Conservation (phyloP, 2,888 invertebrate genomes). For the Dichetophora obliterata region DNA sequence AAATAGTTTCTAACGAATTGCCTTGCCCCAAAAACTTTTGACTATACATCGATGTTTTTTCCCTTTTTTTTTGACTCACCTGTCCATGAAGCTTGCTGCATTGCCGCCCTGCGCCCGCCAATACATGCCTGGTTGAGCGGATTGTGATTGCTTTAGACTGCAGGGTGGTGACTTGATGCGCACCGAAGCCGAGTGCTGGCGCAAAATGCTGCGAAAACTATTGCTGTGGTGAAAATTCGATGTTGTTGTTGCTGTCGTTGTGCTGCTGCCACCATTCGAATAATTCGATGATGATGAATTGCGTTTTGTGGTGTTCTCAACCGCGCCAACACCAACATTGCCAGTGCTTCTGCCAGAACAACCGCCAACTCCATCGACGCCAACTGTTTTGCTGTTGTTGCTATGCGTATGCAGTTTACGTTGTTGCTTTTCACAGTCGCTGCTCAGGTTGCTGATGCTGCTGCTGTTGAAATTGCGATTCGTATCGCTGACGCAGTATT, state of each 20-base stretch:
- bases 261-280: slow-evolving; percentile 45
- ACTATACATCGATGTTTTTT: neutral
- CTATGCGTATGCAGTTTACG: slow-evolving; percentile 41
- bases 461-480: slow-evolving; percentile 2
- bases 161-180: slow-evolving; percentile 53
- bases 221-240: slow-evolving; percentile 51
- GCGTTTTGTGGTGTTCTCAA: slow-evolving; percentile 9
- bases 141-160: slow-evolving; percentile 53
- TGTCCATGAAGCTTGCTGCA: slow-evolving; percentile 59
- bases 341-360: slow-evolving; percentile 12
- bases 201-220: slow-evolving; percentile 54
- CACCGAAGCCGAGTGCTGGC: slow-evolving; percentile 51
- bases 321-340: neutral
- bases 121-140: slow-evolving; percentile 53
- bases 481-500: slow-evolving; percentile 52
- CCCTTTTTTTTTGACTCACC: slow-evolving; percentile 52
- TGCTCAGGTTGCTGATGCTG: slow-evolving; percentile 32
- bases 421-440: slow-evolving; percentile 46
- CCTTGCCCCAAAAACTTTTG: neutral
- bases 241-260: slow-evolving; percentile 44
- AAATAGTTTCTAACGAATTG: too few relatives aligned
- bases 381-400: slow-evolving; percentile 23
- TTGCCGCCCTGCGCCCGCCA: slow-evolving; percentile 51
- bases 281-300: slow-evolving; percentile 46
- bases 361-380: slow-evolving; percentile 43